These are phyloP conservation scores for Pygocentrus nattereri DNA, from an alignment of 2,797 vertebrate species.

Conservation along the genomic window DNA sequence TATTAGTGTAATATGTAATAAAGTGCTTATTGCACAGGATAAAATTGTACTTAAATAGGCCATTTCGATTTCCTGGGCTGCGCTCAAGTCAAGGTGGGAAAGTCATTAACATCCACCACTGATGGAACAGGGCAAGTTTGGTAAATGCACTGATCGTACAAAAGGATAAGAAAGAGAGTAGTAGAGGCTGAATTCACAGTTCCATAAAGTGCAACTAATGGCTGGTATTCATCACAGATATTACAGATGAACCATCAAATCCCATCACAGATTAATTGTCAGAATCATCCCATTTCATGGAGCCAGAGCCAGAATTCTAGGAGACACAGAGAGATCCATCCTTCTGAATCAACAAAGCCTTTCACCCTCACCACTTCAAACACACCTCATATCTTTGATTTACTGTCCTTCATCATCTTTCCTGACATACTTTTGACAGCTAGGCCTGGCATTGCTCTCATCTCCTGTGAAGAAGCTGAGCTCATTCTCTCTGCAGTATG, in stretches of 20 bases:
- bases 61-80: slow-evolving; percentile 30
- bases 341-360: slow-evolving; percentile 29
- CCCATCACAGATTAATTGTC: background rate
- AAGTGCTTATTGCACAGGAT: slow-evolving; percentile 34
- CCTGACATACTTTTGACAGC: slow-evolving; percentile 17
- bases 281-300: background rate
- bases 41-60: slow-evolving; percentile 23
- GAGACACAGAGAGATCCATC: slow-evolving; percentile 13
- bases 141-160: too few species aligned
- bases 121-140: background rate
- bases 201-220: background rate
- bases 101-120: slow-evolving; percentile 27
- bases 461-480: slow-evolving; percentile 9
- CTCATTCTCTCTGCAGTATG: slow-evolving; percentile 16
- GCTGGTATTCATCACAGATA: background rate
- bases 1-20: slow-evolving; percentile 29
- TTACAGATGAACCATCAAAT: background rate
- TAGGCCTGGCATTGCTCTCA: slow-evolving; percentile 1
- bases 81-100: slow-evolving; percentile 36
- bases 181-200: slow-evolving; percentile 9
- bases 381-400: slow-evolving; percentile 33
- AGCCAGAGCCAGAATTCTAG: slow-evolving; percentile 6
- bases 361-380: slow-evolving; percentile 36
- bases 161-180: background rate
- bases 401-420: slow-evolving; percentile 30